Conservation (phyloP, 2,113 vertebrate genomes). For the Mus pahari region DNA sequence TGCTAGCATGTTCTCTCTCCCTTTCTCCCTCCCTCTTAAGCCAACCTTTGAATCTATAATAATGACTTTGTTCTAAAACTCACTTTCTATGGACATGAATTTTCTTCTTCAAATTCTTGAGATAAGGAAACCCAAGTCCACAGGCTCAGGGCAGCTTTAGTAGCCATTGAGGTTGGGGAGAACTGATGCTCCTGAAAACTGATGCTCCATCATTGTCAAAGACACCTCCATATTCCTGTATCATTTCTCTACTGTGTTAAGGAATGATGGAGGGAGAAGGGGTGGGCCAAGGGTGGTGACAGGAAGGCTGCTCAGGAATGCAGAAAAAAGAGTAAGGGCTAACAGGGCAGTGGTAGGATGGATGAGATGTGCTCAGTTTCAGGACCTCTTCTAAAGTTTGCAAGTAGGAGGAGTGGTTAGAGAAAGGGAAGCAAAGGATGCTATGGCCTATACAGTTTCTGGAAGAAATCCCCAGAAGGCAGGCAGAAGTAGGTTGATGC, state of each 20-base stretch:
- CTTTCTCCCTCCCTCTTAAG: background rate
- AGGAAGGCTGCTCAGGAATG: background rate
- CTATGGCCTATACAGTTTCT: background rate
- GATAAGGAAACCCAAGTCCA: background rate
- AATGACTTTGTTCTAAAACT: background rate
- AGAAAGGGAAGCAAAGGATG: background rate
- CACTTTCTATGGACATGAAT: background rate
- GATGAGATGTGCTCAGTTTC: background rate
- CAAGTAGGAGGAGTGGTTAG: background rate
- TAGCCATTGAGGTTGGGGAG: background rate
- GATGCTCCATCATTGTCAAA: background rate
- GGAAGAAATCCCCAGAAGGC: background rate
- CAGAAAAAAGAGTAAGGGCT: rapidly evolving
- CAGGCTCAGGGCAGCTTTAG: too few species aligned
- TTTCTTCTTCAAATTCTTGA: background rate
- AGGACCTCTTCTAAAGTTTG: background rate
- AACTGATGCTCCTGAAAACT: background rate
- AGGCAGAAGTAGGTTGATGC: background rate
- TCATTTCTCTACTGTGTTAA: background rate
- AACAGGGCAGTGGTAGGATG: rapidly evolving
- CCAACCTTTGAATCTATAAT: background rate
- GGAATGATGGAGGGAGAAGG: background rate
- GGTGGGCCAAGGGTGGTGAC: rapidly evolving
- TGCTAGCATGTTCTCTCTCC: background rate
- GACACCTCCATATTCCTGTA: background rate